Percentiles rank a stretch among this genome's conserved stretches.
Evolutionary conservation across 2,888 invertebrate species (phyloP).

Genomic region (Andrena hattorfiana): DNA sequence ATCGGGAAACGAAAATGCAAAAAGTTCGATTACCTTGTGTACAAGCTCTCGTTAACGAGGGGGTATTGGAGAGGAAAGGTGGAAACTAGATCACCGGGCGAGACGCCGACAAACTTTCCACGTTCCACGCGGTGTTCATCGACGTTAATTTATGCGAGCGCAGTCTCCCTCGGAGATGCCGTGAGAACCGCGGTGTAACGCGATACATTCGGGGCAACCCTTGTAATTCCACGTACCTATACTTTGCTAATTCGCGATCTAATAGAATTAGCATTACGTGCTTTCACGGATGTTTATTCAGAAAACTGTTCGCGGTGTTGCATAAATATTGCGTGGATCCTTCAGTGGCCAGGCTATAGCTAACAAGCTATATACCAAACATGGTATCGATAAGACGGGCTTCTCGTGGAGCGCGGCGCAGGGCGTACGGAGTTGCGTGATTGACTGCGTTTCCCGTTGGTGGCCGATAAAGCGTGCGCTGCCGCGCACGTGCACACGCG

Average conservation of each 20-base stretch:
- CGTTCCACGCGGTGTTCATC: conserved; percentile 9
- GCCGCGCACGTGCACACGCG: conserved; percentile 45
- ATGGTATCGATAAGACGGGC: not conserved
- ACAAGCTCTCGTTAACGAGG: conserved; percentile 7
- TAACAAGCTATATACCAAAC: too few species aligned
- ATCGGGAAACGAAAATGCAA: conserved; percentile 14
- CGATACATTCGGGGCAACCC: conserved; percentile 10
- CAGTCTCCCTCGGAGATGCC: not conserved
- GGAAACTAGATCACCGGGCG: not conserved
- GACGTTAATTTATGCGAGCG: conserved; percentile 24
- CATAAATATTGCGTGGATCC: not conserved
- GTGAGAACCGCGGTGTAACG: conserved; percentile 17
- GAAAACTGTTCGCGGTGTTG: too few species aligned
- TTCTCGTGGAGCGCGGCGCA: not conserved
- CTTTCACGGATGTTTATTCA: too few species aligned
- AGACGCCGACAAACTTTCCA: conserved; percentile 4
- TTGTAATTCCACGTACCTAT: not conserved
- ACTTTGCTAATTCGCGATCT: not conserved
- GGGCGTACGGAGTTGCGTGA: not conserved
- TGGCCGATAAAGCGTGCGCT: conserved; percentile 10
- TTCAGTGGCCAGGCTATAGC: not conserved
- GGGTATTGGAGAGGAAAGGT: not conserved
- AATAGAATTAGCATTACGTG: not conserved
- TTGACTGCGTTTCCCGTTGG: not conserved
- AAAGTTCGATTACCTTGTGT: conserved; percentile 7